Conservation (phyloP, 2,888 invertebrate species). For the Papilio gigon region DNA sequence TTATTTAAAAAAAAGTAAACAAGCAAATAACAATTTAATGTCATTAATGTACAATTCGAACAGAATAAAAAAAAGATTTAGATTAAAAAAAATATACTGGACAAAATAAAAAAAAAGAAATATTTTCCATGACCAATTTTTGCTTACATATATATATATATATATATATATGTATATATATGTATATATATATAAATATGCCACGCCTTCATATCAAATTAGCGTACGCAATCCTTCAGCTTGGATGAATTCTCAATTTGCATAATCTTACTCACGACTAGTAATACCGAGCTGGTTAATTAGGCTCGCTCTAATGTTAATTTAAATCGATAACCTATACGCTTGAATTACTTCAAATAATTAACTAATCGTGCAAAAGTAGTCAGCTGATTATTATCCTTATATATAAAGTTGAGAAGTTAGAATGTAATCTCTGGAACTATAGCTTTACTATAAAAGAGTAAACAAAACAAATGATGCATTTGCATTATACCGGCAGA, state of each 20-base stretch:
- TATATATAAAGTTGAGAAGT: too few relatives aligned
- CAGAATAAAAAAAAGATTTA: too few relatives aligned
- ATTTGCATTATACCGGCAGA: background rate
- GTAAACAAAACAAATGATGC: background rate
- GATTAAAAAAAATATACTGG: too few relatives aligned
- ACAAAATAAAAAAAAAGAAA: too few relatives aligned
- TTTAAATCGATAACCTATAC: background rate
- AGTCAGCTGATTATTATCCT: background rate
- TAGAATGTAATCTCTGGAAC: too few relatives aligned
- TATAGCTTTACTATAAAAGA: background rate
- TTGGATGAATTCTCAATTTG: background rate
- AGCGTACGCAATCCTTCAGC: background rate
- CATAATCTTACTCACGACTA: conserved; percentile 1
- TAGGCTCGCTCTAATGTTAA: background rate
- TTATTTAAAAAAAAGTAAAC: too few relatives aligned
- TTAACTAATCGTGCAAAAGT: background rate
- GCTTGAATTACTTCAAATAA: background rate
- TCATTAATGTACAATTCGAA: too few relatives aligned
- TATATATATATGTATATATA: too few relatives aligned
- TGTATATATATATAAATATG: too few relatives aligned
- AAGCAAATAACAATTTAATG: too few relatives aligned
- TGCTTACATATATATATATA: too few relatives aligned
- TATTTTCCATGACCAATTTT: too few relatives aligned
- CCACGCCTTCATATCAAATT: background rate
- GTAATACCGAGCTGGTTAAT: background rate